These are phyloP conservation scores for Mallateleia sp. DNA, from an alignment of 2,888 invertebrate genomes.

Conservation along the genomic window DNA sequence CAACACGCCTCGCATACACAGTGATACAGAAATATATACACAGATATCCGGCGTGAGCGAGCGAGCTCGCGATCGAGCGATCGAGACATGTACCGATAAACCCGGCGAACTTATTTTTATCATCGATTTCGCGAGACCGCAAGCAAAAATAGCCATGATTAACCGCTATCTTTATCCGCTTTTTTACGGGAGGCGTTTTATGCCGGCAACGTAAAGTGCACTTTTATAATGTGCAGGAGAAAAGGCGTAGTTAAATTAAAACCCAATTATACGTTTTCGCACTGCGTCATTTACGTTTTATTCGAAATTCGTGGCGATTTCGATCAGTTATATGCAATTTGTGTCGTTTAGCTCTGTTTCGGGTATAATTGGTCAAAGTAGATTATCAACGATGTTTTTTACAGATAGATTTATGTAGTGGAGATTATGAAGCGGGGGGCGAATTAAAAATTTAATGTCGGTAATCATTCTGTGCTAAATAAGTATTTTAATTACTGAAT, in stretches of 20 bases:
- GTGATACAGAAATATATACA: conserved; percentile 64
- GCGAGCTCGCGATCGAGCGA: conserved; percentile 47
- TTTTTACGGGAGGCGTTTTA: conserved; percentile 30
- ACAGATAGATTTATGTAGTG: not conserved
- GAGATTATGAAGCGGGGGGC: no score
- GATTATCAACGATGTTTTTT: not conserved
- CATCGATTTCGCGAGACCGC: conserved; percentile 44
- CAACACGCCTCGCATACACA: conserved; percentile 70
- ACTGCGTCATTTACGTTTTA: not conserved
- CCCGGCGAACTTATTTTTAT: conserved; percentile 49
- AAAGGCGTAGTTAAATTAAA: conserved; percentile 49
- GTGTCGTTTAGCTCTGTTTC: not conserved
- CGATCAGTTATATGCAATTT: conserved; percentile 36
- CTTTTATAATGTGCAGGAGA: conserved; percentile 32
- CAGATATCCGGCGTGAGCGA: conserved; percentile 37
- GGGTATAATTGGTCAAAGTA: not conserved
- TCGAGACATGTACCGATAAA: conserved; percentile 64
- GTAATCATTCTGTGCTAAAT: no score
- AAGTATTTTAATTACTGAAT: no score
- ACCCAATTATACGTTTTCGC: not conserved
- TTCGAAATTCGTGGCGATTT: not conserved
- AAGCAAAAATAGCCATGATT: conserved; percentile 56
- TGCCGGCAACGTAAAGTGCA: conserved; percentile 7
- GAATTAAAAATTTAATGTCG: no score
- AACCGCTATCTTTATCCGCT: conserved; percentile 49